A percentile compares a stretch with the other conserved stretches of the same genome.
Conservation (phyloP, 1,140 invertebrate species). For the Eulimnadia texana region DNA sequence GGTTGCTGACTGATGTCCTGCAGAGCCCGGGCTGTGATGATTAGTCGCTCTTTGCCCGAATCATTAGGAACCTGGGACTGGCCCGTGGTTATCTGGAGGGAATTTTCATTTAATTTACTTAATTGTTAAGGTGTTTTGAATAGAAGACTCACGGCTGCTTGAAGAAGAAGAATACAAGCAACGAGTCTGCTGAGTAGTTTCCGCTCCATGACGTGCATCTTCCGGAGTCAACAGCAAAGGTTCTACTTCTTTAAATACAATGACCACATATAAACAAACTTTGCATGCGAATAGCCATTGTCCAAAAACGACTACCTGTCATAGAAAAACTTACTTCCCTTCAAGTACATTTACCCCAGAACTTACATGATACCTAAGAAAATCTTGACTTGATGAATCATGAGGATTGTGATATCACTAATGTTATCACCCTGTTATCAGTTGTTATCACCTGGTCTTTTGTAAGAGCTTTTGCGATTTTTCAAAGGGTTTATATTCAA, state of each 20-base stretch:
- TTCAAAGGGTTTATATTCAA: too few species aligned
- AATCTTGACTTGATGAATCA: too few species aligned
- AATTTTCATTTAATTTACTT: background rate
- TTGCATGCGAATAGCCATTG: background rate
- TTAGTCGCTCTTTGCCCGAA: background rate
- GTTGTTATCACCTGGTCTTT: too few species aligned
- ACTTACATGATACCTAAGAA: too few species aligned
- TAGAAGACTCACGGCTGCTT: background rate
- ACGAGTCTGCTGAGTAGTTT: background rate
- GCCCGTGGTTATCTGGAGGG: background rate
- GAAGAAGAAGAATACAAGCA: background rate
- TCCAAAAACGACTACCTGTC: too few species aligned
- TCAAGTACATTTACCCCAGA: too few species aligned
- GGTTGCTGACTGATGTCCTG: background rate
- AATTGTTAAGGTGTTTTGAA: background rate
- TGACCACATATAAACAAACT: too few species aligned
- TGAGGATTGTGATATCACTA: too few species aligned
- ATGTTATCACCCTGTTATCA: too few species aligned
- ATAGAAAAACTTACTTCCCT: too few species aligned
- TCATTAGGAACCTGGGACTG: background rate
- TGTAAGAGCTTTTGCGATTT: too few species aligned
- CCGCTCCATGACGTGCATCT: background rate
- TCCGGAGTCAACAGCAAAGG: background rate
- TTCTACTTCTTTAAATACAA: too few species aligned
- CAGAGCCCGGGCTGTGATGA: slow-evolving; percentile 3